Base-by-base conservation (phyloP, 2,888 invertebrate genomes). In the Acleris emargana region DNA sequence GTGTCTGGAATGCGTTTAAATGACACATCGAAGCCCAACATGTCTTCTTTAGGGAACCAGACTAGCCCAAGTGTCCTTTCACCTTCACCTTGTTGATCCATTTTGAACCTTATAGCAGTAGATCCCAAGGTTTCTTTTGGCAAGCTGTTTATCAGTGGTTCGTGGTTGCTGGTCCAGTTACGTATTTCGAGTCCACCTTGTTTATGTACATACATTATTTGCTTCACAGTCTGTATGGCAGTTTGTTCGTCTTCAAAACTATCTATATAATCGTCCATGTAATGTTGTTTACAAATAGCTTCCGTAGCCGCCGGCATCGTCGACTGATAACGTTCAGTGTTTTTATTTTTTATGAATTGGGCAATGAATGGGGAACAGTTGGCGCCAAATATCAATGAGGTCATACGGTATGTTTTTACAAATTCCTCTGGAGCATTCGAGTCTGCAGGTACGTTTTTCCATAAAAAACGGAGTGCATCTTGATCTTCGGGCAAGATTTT, bases 301-400 rank as follows among this genome's bases (percentile, higher is more conserved):
- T 64, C 22, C 49, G 20, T 5, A 20, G 62, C 58, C 32, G 18
- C 47, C 1, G 67, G 66, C 57, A 60, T 66, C 0, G 42, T 16
- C 7, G 58, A 49, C n/a, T 62, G 22, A 32, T 61, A 67, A n/a
- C 54, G n/a, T n/a, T 28, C 25, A 13, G 67, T 69, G 43, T 69
- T 72, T 57, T 68, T 70, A 42, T 72, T 71, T 60, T 70, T 71
- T 13, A 72, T 60, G 28, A 62, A 68, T 54, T 70, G 68, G 4
- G 71, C 70, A 7, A 71, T 62, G 54, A 70, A 71, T 9, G 63
- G 71, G 1, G 71, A 63, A 52, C 66, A 67, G 38, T 63, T 68
- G 0, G 67, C 68, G 5, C 69, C 68, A 49, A 67, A 68, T 17
- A 68, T 68, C 42, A 67, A 53, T 11, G 68, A 68, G 3, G 62